Conservation (phyloP, 2,888 invertebrate species). For the Glomeris marginata region DNA sequence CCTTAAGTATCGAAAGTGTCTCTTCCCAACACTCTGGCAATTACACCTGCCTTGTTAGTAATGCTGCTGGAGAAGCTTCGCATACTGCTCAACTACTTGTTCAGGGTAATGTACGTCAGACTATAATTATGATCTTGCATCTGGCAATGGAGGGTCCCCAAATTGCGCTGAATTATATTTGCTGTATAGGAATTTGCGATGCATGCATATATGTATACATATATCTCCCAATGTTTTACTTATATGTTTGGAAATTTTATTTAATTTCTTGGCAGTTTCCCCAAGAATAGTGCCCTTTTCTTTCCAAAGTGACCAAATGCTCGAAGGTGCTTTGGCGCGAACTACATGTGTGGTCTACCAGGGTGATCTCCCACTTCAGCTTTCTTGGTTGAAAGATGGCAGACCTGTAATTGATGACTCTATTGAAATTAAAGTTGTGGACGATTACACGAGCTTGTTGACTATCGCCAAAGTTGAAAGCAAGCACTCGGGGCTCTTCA, state of each 20-base stretch:
- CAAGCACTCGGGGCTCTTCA: not conserved
- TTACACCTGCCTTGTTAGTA: conserved; percentile 61
- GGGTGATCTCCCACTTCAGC: conserved; percentile 34
- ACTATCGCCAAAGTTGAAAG: not conserved
- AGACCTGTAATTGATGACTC: too few relatives aligned
- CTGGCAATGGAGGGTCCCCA: too few relatives aligned
- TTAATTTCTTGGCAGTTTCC: conserved; percentile 8
- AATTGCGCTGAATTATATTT: too few relatives aligned
- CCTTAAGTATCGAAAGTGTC: conserved; percentile 59
- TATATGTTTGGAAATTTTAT: too few relatives aligned
- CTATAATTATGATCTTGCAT: too few relatives aligned
- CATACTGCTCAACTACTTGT: conserved; percentile 63
- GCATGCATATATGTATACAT: too few relatives aligned
- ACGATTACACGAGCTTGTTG: conserved; percentile 50
- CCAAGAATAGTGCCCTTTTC: conserved; percentile 18
- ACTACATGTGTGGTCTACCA: conserved; percentile 18
- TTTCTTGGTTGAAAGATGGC: conserved; percentile 53
- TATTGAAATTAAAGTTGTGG: conserved; percentile 24
- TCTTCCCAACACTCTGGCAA: conserved; percentile 57
- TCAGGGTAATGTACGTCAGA: too few relatives aligned
- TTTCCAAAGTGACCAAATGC: conserved; percentile 16
- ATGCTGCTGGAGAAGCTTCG: conserved; percentile 61
- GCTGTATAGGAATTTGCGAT: too few relatives aligned
- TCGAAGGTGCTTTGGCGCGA: conserved; percentile 17
- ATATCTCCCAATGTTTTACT: too few relatives aligned